phyloP scores from a whole-genome alignment of 1,140 invertebrate genomes.

The Brachionus koreanus region DNA sequence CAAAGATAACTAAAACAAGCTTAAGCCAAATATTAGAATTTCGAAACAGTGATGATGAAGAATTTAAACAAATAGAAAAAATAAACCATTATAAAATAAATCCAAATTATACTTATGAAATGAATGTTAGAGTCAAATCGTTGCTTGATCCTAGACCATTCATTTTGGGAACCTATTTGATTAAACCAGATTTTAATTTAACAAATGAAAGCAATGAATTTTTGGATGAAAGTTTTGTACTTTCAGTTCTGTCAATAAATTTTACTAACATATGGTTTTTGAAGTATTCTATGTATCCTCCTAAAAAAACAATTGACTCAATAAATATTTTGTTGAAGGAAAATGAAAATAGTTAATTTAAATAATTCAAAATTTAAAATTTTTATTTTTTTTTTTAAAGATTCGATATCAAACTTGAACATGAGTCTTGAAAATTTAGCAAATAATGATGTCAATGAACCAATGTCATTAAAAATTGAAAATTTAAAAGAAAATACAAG shows the following conservation, averaged over 20 bases:
- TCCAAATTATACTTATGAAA: background rate
- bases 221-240: background rate
- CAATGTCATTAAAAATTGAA: background rate
- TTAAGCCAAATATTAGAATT: background rate
- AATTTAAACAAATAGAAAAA: background rate
- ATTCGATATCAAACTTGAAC: background rate
- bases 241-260: background rate
- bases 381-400: background rate
- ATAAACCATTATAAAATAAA: background rate
- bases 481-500: background rate
- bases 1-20: background rate
- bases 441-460: background rate
- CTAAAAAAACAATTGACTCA: background rate
- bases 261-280: background rate
- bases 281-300: background rate
- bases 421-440: background rate
- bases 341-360: background rate
- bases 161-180: background rate
- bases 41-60: background rate
- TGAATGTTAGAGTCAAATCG: background rate
- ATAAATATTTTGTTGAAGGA: background rate
- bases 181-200: background rate
- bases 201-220: background rate
- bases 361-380: background rate
- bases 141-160: background rate